These are phyloP conservation scores for Venusia cambrica DNA, from an alignment of 2,888 invertebrate genomes.

Conservation along the genomic window DNA sequence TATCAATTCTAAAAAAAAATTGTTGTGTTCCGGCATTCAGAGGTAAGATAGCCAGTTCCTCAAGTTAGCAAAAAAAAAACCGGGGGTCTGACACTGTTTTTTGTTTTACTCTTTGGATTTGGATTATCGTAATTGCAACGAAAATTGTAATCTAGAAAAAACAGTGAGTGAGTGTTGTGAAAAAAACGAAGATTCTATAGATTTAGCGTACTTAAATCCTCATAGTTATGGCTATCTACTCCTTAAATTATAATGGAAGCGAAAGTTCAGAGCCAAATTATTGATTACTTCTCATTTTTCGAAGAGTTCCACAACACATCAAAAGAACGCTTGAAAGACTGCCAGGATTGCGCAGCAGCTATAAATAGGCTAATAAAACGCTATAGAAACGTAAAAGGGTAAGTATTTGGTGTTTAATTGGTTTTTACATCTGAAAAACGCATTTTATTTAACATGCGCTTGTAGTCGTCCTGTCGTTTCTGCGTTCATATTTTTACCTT, in stretches of 20 bases:
- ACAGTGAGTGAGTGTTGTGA: too few species aligned
- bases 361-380: constrained; percentile 78
- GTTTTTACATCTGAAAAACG: constrained; percentile 21
- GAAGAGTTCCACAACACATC: constrained; percentile 70
- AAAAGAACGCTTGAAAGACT: constrained; percentile 71
- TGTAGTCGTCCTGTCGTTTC: not conserved
- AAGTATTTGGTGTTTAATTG: constrained; percentile 41
- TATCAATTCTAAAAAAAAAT: too few species aligned
- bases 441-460: not conserved
- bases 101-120: too few species aligned
- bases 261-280: constrained; percentile 74
- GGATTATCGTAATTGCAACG: too few species aligned
- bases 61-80: too few species aligned
- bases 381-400: constrained; percentile 72
- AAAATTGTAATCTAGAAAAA: too few species aligned
- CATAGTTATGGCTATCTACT: constrained; percentile 24
- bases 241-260: constrained; percentile 58
- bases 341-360: constrained; percentile 71
- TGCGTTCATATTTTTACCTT: not conserved
- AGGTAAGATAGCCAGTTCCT: too few species aligned
- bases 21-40: too few species aligned
- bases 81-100: too few species aligned
- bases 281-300: constrained; percentile 76
- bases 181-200: too few species aligned
- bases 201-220: too few species aligned